phyloP scores from a whole-genome alignment of 2,888 invertebrate genomes.

The Protophormia terraenovae region DNA sequence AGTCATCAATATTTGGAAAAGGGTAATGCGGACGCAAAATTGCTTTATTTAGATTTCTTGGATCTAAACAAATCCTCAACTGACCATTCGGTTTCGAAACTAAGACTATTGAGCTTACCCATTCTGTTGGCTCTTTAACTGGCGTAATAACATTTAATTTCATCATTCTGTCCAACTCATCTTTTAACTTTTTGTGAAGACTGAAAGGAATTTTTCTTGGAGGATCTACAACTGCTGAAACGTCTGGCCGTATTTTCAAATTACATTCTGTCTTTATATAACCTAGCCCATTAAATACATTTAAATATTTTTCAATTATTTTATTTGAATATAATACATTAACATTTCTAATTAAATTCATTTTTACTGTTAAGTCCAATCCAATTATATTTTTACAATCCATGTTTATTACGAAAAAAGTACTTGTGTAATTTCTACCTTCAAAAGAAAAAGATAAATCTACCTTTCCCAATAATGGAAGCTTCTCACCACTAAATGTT shows the following conservation, averaged over 20 bases:
- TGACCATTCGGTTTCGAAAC: conserved; percentile 59
- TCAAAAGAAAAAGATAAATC: too few relatives aligned
- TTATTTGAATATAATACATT: too few relatives aligned
- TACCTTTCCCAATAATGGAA: too few relatives aligned
- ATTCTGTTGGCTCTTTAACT: not conserved
- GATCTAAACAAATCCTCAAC: conserved; percentile 64
- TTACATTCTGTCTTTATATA: conserved; percentile 22
- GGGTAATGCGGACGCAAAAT: conserved; percentile 51
- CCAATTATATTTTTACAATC: too few relatives aligned
- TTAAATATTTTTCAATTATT: too few relatives aligned
- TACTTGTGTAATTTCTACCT: too few relatives aligned
- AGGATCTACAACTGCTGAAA: conserved; percentile 27
- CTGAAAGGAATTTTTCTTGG: conserved; percentile 50
- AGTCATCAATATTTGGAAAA: conserved; percentile 57
- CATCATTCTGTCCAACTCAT: conserved; percentile 45
- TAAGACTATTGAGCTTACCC: not conserved
- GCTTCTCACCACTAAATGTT: too few relatives aligned
- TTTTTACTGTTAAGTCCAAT: too few relatives aligned
- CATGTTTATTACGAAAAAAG: too few relatives aligned
- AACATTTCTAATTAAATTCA: too few relatives aligned
- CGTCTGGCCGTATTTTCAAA: too few relatives aligned
- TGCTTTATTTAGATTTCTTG: conserved; percentile 63
- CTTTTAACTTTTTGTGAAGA: conserved; percentile 36
- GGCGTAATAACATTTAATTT: conserved; percentile 33
- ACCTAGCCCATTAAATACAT: too few relatives aligned